A percentile compares a stretch with the other conserved stretches of the same genome.
phyloP scores from a whole-genome alignment of 2,113 vertebrate genomes.

The Lipotes vexillifer region DNA sequence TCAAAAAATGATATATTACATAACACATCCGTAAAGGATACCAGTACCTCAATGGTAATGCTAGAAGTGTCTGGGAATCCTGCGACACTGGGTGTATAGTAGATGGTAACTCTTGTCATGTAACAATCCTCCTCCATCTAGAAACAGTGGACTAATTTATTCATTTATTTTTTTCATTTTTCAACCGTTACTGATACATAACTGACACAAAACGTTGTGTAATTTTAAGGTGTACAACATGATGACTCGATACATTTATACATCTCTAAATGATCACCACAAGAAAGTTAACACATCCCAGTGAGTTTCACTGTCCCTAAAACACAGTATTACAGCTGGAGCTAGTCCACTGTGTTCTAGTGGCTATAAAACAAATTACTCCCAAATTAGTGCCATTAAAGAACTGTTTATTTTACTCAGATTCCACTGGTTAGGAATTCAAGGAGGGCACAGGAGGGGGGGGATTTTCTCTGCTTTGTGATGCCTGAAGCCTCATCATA shows the following conservation, averaged over 20 bases:
- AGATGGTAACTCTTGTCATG: background rate
- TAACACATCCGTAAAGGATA: background rate
- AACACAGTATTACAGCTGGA: background rate
- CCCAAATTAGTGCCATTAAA: background rate
- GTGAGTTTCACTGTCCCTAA: background rate
- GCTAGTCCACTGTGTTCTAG: background rate
- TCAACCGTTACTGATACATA: background rate
- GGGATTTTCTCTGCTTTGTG: accelerated
- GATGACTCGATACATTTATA: background rate
- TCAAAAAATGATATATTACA: background rate
- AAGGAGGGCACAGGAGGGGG: background rate
- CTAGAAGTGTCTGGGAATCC: background rate
- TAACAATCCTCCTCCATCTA: background rate
- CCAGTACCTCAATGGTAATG: background rate
- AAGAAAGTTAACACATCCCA: background rate
- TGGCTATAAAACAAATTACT: background rate
- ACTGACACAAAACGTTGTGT: too few relatives aligned
- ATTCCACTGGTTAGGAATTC: background rate
- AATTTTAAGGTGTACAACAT: background rate
- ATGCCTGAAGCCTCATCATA: accelerated
- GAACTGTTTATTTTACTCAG: background rate
- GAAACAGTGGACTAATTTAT: background rate
- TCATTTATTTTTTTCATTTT: background rate
- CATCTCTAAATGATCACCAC: background rate
- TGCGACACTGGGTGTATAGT: too few relatives aligned